A percentile compares a stretch with the other conserved stretches of the same genome.
Conservation (phyloP, 2,113 vertebrate genomes). For the Himantopus leucocephalus region DNA sequence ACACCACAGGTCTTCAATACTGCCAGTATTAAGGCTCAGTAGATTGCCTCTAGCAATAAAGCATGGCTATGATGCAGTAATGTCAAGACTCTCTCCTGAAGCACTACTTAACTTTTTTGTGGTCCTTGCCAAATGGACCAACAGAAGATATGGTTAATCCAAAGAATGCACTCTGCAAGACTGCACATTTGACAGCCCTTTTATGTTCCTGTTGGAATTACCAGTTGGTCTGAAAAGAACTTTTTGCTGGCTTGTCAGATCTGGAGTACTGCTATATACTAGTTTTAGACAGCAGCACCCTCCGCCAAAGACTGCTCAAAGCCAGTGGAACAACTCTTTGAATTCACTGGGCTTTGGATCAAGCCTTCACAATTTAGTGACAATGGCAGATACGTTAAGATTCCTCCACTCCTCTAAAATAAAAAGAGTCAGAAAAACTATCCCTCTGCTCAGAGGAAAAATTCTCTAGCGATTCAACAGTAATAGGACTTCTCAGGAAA, state of each 20-base stretch:
- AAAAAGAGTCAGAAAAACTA: background rate
- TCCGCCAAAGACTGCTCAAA: background rate
- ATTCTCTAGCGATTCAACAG: background rate
- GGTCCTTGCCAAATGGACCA: background rate
- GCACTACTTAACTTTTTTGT: background rate
- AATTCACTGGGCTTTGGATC: background rate
- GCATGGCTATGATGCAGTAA: background rate
- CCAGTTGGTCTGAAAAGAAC: background rate
- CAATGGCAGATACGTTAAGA: background rate
- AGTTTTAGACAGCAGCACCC: background rate
- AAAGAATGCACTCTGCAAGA: background rate
- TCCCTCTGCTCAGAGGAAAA: background rate
- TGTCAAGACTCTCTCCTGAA: background rate
- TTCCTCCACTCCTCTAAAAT: background rate
- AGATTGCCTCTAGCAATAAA: background rate
- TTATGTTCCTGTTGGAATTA: background rate
- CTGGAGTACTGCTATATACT: background rate
- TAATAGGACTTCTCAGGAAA: background rate
- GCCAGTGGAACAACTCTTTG: background rate
- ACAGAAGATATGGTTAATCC: background rate
- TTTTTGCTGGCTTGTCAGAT: slow-evolving; percentile 3
- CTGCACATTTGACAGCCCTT: background rate
- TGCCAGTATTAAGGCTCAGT: background rate
- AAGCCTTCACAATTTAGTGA: background rate
- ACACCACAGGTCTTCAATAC: background rate